These are phyloP conservation scores for Pristionchus fissidentatus DNA, from an alignment of 2,888 invertebrate species.

Conservation along the genomic window DNA sequence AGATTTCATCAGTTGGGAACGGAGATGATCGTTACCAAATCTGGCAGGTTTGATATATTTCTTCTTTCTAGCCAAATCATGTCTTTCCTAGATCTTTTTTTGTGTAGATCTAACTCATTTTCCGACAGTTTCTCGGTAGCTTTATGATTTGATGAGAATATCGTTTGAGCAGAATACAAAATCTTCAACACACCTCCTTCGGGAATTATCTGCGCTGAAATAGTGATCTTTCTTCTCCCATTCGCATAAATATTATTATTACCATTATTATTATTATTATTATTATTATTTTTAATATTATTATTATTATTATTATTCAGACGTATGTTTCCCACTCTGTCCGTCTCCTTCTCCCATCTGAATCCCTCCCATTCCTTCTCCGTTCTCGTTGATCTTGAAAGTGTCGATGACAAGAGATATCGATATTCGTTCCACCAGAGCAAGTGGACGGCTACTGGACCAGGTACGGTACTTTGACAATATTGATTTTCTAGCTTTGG, in stretches of 20 bases:
- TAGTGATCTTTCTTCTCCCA: no score
- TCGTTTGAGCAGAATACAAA: no score
- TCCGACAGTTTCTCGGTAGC: no score
- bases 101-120: no score
- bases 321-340: constrained; percentile 97
- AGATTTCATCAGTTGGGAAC: constrained; percentile 89
- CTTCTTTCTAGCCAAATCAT: no score
- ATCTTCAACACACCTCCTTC: no score
- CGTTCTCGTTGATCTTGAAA: constrained; percentile 70
- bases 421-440: constrained; percentile 98
- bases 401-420: constrained; percentile 92
- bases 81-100: no score
- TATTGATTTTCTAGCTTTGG: neutral
- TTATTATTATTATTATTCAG: constrained; percentile 80
- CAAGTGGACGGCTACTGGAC: constrained; percentile 97
- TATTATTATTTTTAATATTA: no score
- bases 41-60: constrained; percentile 86
- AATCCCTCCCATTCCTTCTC: constrained; percentile 75
- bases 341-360: constrained; percentile 89
- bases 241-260: no score
- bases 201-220: no score
- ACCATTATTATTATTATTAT: no score
- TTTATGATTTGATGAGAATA: no score
- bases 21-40: constrained; percentile 98
- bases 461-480: constrained; percentile 79